phyloP scores from a whole-genome alignment of 2,797 vertebrate species.

The Darevskia mixta region DNA sequence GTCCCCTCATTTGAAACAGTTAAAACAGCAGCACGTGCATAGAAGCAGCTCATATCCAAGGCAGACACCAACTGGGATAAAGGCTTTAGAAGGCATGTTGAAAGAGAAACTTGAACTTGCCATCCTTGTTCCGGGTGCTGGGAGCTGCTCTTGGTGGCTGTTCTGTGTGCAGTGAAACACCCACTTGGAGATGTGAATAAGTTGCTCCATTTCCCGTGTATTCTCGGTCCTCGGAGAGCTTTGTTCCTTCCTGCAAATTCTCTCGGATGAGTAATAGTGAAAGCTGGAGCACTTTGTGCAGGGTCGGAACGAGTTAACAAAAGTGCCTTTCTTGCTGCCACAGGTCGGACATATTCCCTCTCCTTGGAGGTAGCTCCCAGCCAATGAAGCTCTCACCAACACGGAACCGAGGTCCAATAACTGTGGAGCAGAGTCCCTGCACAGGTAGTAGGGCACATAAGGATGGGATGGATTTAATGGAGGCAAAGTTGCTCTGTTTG shows the following conservation, averaged over 20 bases:
- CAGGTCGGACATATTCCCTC: slow-evolving; percentile 78
- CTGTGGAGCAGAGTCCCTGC: slow-evolving; percentile 75
- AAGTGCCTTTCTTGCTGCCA: slow-evolving; percentile 40
- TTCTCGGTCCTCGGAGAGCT: no score
- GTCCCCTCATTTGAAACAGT: not conserved
- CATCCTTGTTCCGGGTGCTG: not conserved
- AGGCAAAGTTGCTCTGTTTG: not conserved
- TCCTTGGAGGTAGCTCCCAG: slow-evolving; percentile 71
- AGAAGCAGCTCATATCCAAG: no score
- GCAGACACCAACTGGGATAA: no score
- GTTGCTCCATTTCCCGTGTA: not conserved
- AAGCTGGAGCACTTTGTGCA: not conserved
- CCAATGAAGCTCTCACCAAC: slow-evolving; percentile 77
- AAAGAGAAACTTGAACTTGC: no score
- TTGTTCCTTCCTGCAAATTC: not conserved
- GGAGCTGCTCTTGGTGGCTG: not conserved
- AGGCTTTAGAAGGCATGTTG: no score
- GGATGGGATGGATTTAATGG: accelerated
- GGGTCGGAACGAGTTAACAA: not conserved
- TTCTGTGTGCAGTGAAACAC: not conserved
- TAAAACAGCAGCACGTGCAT: no score
- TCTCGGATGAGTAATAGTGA: not conserved
- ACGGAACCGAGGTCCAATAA: slow-evolving; percentile 73
- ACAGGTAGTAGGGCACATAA: slow-evolving; percentile 78
- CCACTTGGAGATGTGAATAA: not conserved